phyloP scores from a whole-genome alignment of 2,797 vertebrate species.

The Microctenopoma stevenorrisi region DNA sequence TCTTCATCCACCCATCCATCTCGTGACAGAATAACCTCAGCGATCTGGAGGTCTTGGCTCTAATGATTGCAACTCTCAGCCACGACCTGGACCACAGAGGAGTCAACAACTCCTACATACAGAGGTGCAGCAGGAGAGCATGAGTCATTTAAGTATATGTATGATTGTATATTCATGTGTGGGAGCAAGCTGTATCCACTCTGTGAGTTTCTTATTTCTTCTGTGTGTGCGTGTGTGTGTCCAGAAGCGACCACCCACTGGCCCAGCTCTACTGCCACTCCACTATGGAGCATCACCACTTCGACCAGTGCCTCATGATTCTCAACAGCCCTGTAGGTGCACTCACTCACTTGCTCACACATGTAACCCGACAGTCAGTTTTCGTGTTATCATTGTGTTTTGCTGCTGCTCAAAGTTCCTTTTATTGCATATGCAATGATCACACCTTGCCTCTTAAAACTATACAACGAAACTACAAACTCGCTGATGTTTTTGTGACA shows the following conservation, averaged over 20 bases:
- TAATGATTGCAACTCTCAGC: conserved; percentile 95
- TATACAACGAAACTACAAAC: too few relatives aligned
- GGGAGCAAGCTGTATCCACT: conserved; percentile 2
- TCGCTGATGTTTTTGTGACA: too few relatives aligned
- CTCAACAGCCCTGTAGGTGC: conserved; percentile 93
- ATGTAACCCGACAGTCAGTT: too few relatives aligned
- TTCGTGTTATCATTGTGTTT: too few relatives aligned
- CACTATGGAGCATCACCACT: conserved; percentile 98
- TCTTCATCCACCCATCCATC: neutral
- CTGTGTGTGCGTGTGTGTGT: conserved; percentile 20
- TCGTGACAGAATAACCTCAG: conserved; percentile 85
- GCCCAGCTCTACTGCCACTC: conserved; percentile 98
- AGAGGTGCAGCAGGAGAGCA: conserved; percentile 81
- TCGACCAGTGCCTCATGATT: conserved; percentile 99
- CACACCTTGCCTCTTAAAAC: too few relatives aligned
- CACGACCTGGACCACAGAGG: conserved; percentile 97
- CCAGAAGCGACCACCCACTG: conserved; percentile 95
- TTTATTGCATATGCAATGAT: too few relatives aligned
- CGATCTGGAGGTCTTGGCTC: conserved; percentile 90
- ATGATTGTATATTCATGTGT: conserved; percentile 19
- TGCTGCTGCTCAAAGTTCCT: too few relatives aligned
- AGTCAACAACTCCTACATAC: conserved; percentile 98
- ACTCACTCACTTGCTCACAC: neutral
- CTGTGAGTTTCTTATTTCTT: conserved; percentile 5
- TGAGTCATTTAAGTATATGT: conserved; percentile 1